Evolutionary conservation across 64 coral and sea anemone genomes (phyloP).

Genomic region (Dendrophyllia cribrosa): DNA sequence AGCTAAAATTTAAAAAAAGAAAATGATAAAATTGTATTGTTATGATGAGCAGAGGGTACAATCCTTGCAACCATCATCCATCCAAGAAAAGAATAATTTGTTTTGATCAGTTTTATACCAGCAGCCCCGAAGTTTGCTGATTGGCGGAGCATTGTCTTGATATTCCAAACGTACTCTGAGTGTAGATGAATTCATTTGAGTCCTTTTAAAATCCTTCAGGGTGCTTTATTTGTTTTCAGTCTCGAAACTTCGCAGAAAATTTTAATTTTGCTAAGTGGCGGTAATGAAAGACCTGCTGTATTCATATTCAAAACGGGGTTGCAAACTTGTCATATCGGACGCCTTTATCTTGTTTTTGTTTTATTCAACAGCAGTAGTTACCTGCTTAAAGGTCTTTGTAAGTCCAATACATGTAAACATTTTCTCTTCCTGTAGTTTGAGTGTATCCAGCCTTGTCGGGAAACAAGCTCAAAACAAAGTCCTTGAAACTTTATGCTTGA

Average conservation of each 20-base stretch:
- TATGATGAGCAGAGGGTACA: no score
- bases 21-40: no score
- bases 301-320: conserved; percentile 31
- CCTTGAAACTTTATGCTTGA: conserved; percentile 13
- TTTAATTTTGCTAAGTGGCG: background rate
- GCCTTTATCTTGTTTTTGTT: background rate
- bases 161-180: background rate
- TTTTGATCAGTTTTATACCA: conserved; percentile 21
- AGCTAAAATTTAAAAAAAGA: no score
- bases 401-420: background rate
- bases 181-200: background rate
- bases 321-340: background rate
- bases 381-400: background rate
- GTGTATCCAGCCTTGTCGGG: background rate
- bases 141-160: background rate
- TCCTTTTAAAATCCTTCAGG: background rate
- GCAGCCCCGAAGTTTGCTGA: background rate
- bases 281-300: background rate
- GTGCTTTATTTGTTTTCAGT: background rate
- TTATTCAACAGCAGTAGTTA: background rate
- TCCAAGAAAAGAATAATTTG: conserved; percentile 29
- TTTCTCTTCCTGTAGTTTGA: background rate
- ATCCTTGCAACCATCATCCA: no score
- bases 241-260: background rate
- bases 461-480: conserved; percentile 55